Base-by-base conservation (phyloP, 2,888 invertebrate species). In the Platerodrilus igneus region DNA sequence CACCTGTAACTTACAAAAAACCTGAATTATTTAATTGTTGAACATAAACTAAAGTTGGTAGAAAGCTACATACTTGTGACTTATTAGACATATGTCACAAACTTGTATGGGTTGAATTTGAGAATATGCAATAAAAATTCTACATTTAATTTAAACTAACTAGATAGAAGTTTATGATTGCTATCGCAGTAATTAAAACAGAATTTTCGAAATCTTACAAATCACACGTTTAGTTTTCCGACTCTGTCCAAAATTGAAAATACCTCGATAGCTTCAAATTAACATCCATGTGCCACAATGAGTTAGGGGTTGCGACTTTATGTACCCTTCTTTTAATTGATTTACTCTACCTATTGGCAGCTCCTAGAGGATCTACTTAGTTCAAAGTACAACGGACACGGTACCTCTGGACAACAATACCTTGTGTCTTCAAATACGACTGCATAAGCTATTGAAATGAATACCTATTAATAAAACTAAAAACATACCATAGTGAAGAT, bases 241-340 rank as follows among this genome's bases (percentile, higher is more conserved):
- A n/a, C n/a, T n/a, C n/a, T n/a, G n/a, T n/a, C n/a, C n/a, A n/a
- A n/a, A n/a, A n/a, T n/a, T n/a, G n/a, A n/a, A n/a, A n/a, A n/a
- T n/a, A 38, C 38, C 38, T 25, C 2, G 26, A 25, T 8, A 39
- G 16, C 19, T 39, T 39, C 21, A 39, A 9, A 11, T 32, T 26
- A 19, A 27, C 38, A 33, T 39, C 38, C 3, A 39, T 39, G 19
- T 39, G 38, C 38, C 38, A 39, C 14, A 39, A 19, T 5, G 26
- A 39, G 21, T 29, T 29, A 17, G 29, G 18, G 11, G 17, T 18
- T 39, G 30, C n/a, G 3, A 37, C 31, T 15, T 2, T 21, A 31
- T 33, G 33, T 9, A 19, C 14, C 27, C 33, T 33, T 19, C 39
- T 26, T 13, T 39, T 32, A 16, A 39, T 32, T 7, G 33, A 16